Evolutionary conservation across 2,888 invertebrate genomes (phyloP).

Genomic region (Ophonus ardosiacus): DNA sequence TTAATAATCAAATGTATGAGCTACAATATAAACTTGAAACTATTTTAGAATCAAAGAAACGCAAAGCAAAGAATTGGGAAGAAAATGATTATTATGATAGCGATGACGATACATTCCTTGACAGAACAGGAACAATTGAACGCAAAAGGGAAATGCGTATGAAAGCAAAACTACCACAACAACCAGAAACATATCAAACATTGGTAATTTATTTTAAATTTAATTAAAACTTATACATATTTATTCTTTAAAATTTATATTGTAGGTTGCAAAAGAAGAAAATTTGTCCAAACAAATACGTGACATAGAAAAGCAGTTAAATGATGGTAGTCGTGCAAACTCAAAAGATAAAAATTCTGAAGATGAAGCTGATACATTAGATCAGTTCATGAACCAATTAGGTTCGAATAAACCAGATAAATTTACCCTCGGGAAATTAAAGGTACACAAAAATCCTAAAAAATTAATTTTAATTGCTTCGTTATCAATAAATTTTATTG

Average conservation of each 20-base stretch:
- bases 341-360: slow-evolving; percentile 73
- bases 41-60: slow-evolving; percentile 85
- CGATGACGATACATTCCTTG: slow-evolving; percentile 97
- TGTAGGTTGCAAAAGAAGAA: slow-evolving; percentile 81
- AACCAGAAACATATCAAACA: slow-evolving; percentile 82
- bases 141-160: slow-evolving; percentile 89
- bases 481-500: slow-evolving; percentile 62
- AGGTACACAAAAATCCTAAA: slow-evolving; percentile 75
- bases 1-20: background rate
- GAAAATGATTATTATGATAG: slow-evolving; percentile 95
- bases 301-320: slow-evolving; percentile 79
- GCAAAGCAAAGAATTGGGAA: slow-evolving; percentile 87
- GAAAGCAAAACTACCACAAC: slow-evolving; percentile 81
- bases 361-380: slow-evolving; percentile 85
- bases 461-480: background rate
- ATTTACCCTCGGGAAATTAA: slow-evolving; percentile 81
- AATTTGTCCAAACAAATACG: slow-evolving; percentile 77
- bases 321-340: slow-evolving; percentile 74
- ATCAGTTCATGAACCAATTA: slow-evolving; percentile 88
- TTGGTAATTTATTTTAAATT: slow-evolving; percentile 76
- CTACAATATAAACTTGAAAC: background rate
- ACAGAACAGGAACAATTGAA: slow-evolving; percentile 95
- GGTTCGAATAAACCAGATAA: slow-evolving; percentile 77
- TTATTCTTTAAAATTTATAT: slow-evolving; percentile 65
- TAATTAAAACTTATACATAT: slow-evolving; percentile 30